Evolutionary conservation across 2,888 invertebrate species (phyloP), one percentile per base, ranked within the genome.

Genomic region (Cataglyphis albicans): DNA sequence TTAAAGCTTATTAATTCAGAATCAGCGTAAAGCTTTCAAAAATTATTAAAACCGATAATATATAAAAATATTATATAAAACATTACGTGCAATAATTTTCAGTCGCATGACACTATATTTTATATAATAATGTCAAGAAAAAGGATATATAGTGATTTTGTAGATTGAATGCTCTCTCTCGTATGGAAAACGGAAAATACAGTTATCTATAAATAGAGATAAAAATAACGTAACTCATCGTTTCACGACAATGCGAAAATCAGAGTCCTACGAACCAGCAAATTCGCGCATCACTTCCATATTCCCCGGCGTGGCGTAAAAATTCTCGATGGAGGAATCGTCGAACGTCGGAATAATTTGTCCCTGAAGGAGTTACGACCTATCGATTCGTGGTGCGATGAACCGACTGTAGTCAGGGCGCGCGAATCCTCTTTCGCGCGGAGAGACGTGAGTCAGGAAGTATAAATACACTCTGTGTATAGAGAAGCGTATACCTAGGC

Each of bases 351-450:
- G 78, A 80, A 80, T 80, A 80, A 80, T 80, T 80, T 80, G 78
- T 80, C 78, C 78, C 78, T 80, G 74, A 80, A 80, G 78, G 78
- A 80, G 78, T 80, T 80, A 80, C 78, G 78, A 59, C 59, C 78
- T 73, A 80, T 80, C 78, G 78, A 80, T 80, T 80, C 78, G 78
- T 12, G 59, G 78, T 73, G 59, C 78, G 78, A 80, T 80, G 78
- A 80, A 80, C 74, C 59, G 78, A 59, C 73, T 78, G 73, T 73
- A 73, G 74, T 48, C 74, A 35, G 74, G 12, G 44, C 25, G 59
- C 74, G 74, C 21, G 59, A 80, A 80, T 80, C 73, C 78, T 80
- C 78, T 74, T 80, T 35, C 74, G 74, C 74, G 74, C 32, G 44
- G 48, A 61, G 25, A 57, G 35, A 61, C 73, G 75, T 73, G 78